Conservation (phyloP, 2,113 vertebrate genomes). For the Pygoscelis adeliae region DNA sequence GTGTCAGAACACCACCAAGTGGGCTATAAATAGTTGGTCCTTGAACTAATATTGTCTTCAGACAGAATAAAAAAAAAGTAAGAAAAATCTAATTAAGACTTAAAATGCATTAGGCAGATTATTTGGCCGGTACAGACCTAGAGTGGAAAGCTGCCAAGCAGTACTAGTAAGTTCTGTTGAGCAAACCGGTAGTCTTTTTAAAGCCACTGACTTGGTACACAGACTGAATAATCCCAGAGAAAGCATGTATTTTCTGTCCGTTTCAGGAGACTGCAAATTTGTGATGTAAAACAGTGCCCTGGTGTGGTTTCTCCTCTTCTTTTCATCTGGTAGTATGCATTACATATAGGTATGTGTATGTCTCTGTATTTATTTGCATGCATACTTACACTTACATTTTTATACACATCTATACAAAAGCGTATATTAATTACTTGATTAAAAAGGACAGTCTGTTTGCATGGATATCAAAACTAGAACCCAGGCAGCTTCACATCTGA, state of each 20-base stretch:
- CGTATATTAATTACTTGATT: background rate
- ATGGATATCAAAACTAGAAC: background rate
- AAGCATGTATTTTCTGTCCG: background rate
- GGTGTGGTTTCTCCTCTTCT: background rate
- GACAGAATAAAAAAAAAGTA: background rate
- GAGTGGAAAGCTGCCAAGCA: background rate
- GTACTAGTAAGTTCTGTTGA: background rate
- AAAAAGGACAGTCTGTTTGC: background rate
- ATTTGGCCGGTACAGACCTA: background rate
- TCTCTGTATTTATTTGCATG: background rate
- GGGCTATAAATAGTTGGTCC: background rate
- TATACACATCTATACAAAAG: background rate
- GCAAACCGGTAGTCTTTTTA: background rate
- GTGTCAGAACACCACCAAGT: background rate
- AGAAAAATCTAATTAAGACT: background rate
- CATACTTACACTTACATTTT: background rate
- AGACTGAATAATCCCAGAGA: background rate
- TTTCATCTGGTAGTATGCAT: background rate
- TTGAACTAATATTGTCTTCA: background rate
- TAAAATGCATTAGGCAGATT: background rate
- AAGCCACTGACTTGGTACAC: background rate
- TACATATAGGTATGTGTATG: no score
- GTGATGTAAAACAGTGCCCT: background rate
- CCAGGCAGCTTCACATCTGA: background rate
- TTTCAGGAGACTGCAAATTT: background rate